These are phyloP conservation scores for Salvator merianae DNA, from an alignment of 2,113 vertebrate species.

Conservation along the genomic window DNA sequence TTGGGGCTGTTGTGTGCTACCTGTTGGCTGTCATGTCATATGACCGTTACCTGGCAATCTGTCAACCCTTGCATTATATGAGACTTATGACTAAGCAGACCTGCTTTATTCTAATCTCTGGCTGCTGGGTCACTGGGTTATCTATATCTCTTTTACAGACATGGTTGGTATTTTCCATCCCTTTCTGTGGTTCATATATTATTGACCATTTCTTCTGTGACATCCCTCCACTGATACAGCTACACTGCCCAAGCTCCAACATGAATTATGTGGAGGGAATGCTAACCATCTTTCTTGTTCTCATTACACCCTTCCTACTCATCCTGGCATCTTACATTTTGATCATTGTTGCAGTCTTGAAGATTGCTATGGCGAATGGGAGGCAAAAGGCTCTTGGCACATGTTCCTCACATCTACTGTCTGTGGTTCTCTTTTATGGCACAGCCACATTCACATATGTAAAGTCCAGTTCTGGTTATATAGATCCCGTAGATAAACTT, in stretches of 20 bases:
- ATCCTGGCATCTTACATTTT: constrained; percentile 32
- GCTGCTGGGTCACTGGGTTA: neutral
- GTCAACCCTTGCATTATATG: constrained; percentile 41
- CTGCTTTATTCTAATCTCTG: constrained; percentile 9
- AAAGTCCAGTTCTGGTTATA: constrained; percentile 1
- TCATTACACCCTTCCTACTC: constrained; percentile 17
- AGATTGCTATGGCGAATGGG: neutral
- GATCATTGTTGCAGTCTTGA: constrained; percentile 12
- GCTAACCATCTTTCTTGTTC: constrained; percentile 1
- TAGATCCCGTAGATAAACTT: constrained; percentile 6
- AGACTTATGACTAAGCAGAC: constrained; percentile 35
- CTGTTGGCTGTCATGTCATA: constrained; percentile 53
- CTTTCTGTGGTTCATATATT: constrained; percentile 13
- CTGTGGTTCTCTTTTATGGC: constrained; percentile 36
- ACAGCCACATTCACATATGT: constrained; percentile 13
- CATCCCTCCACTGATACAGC: constrained; percentile 21
- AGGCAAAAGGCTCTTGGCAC: constrained; percentile 24
- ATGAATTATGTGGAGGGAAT: constrained; percentile 22
- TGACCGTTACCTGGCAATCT: constrained; percentile 45
- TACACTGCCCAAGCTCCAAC: constrained; percentile 19
- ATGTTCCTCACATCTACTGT: constrained; percentile 21
- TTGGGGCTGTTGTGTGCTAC: constrained; percentile 49
- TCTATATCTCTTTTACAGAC: constrained; percentile 23
- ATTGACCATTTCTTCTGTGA: constrained; percentile 45
- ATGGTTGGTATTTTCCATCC: constrained; percentile 10